phyloP scores from a whole-genome alignment of 2,113 vertebrate genomes.

The Coryphaenoides rupestris region DNA sequence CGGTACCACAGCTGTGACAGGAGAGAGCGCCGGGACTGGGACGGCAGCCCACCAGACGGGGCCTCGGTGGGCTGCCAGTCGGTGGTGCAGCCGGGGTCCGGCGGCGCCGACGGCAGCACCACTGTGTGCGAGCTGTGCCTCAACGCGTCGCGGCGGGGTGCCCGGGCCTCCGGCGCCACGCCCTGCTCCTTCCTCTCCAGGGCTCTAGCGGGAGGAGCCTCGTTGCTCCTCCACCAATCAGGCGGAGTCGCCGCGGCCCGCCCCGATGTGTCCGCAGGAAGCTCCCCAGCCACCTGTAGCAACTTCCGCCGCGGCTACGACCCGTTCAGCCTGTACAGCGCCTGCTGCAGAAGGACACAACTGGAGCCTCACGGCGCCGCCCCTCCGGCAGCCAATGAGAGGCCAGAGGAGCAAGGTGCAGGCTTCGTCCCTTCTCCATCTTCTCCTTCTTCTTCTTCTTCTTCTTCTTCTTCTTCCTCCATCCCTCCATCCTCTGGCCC shows the following conservation, averaged over 20 bases:
- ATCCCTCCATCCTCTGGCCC: conserved; percentile 37
- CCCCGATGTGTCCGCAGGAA: conserved; percentile 28
- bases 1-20: conserved; percentile 83
- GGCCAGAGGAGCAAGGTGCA: too few relatives aligned
- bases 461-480: neutral
- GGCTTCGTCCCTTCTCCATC: too few relatives aligned
- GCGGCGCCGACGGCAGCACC: conserved; percentile 52
- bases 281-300: conserved; percentile 69
- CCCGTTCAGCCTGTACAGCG: conserved; percentile 82
- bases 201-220: conserved; percentile 62
- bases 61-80: conserved; percentile 82
- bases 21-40: conserved; percentile 5
- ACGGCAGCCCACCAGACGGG: neutral
- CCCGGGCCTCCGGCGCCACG: neutral
- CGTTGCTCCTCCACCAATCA: conserved; percentile 70
- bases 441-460: neutral
- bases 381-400: conserved; percentile 36
- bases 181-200: neutral
- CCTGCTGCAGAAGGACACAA: conserved; percentile 83
- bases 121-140: conserved; percentile 87
- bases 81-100: conserved; percentile 71
- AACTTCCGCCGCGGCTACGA: conserved; percentile 81
- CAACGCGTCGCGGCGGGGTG: conserved; percentile 50
- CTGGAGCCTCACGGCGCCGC: conserved; percentile 37
- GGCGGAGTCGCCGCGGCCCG: conserved; percentile 26